Conservation (phyloP, 2,797 vertebrate genomes). For the Scolopax bukidnonensis region DNA sequence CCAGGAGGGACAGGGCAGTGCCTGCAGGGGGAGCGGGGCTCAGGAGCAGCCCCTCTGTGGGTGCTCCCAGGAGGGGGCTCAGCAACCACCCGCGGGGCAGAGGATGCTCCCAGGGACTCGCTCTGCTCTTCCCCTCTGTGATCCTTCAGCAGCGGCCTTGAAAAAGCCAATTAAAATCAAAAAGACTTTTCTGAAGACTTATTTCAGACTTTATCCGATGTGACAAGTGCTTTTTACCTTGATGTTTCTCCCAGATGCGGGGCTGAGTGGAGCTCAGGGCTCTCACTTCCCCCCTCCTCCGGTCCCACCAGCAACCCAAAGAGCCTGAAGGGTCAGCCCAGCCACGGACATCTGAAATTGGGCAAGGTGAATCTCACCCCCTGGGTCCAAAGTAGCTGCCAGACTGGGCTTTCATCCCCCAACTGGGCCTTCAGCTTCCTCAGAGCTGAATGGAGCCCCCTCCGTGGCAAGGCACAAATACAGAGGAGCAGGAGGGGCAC, state of each 20-base stretch:
- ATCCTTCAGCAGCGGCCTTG: neutral
- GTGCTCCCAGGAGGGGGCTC: neutral
- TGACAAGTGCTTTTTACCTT: conserved; percentile 5
- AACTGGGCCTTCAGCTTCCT: neutral
- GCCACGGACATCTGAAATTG: neutral
- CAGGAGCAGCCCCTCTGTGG: neutral
- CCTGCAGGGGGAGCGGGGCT: neutral
- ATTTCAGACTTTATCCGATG: neutral
- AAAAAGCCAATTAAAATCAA: neutral
- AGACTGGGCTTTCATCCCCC: neutral
- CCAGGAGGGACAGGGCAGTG: neutral
- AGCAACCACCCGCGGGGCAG: rapidly evolving
- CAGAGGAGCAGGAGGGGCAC: rapidly evolving
- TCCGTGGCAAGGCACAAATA: rapidly evolving
- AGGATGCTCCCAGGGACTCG: neutral
- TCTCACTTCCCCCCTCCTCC: neutral
- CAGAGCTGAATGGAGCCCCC: neutral
- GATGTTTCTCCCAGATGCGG: rapidly evolving
- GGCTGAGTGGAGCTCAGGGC: neutral
- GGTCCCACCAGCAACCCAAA: neutral
- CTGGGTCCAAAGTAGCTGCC: rapidly evolving
- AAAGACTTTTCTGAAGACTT: rapidly evolving
- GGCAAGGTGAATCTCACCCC: neutral
- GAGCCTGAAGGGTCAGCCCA: neutral
- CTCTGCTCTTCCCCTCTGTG: neutral